These are phyloP conservation scores for Zonitis immaculata DNA, from an alignment of 2,888 invertebrate species.

Conservation along the genomic window DNA sequence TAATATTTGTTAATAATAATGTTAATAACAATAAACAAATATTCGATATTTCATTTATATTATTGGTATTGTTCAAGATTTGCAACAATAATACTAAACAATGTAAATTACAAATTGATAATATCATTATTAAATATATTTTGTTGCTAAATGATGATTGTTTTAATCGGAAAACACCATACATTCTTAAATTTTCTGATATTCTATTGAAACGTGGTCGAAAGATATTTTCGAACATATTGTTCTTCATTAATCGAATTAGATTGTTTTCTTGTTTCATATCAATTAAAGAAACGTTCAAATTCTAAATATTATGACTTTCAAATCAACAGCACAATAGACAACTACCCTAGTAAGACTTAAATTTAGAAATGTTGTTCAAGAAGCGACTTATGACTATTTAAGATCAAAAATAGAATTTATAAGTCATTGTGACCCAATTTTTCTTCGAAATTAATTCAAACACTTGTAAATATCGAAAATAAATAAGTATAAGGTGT, in stretches of 20 bases:
- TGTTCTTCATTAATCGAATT: neutral
- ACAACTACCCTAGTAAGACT: too few species aligned
- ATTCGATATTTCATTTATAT: neutral
- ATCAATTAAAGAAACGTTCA: neutral
- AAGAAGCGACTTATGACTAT: too few species aligned
- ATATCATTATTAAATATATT: neutral
- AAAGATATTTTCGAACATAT: neutral
- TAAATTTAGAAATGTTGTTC: too few species aligned
- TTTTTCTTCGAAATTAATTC: too few species aligned
- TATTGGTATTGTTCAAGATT: neutral
- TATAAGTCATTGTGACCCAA: too few species aligned
- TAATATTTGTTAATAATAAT: neutral
- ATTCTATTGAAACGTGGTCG: neutral
- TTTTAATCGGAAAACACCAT: neutral
- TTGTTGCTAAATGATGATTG: too few species aligned
- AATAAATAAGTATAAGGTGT: too few species aligned
- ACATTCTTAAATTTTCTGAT: neutral
- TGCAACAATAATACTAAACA: neutral
- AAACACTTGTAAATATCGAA: too few species aligned
- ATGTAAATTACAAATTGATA: neutral
- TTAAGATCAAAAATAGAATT: too few species aligned
- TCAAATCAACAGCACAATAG: too few species aligned
- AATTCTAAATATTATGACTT: too few species aligned
- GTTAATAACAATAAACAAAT: neutral
- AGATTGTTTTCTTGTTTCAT: neutral